phyloP scores from a whole-genome alignment of 2,888 invertebrate species.

The Mesopsocus fuscifrons region DNA sequence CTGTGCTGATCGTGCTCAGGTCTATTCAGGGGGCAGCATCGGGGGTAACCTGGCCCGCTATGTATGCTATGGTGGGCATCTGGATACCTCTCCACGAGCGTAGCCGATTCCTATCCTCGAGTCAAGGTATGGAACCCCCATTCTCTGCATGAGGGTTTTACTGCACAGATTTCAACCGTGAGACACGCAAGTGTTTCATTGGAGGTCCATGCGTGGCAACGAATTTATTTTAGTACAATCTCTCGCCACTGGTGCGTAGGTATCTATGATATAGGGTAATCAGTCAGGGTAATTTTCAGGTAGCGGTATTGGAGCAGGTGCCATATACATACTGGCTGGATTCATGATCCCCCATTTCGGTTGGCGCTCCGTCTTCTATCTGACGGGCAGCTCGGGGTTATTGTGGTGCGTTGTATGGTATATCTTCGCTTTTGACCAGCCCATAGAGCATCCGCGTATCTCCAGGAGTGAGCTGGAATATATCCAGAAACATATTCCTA shows the following conservation, averaged over 20 bases:
- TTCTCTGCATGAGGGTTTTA: too few species aligned
- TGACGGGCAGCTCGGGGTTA: conserved; percentile 42
- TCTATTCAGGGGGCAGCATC: conserved; percentile 50
- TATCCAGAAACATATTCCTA: too few species aligned
- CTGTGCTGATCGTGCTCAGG: conserved; percentile 36
- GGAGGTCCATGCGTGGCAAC: too few species aligned
- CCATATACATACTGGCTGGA: conserved; percentile 49
- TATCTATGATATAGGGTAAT: too few species aligned
- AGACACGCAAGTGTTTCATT: too few species aligned
- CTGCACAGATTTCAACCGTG: too few species aligned
- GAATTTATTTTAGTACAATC: too few species aligned
- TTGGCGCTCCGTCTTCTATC: conserved; percentile 49
- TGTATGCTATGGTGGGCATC: conserved; percentile 51
- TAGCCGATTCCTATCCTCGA: conserved; percentile 54
- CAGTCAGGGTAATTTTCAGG: conserved; percentile 28
- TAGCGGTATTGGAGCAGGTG: conserved; percentile 51
- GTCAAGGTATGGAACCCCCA: conserved; percentile 43
- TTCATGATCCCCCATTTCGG: conserved; percentile 46
- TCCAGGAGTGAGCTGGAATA: too few species aligned
- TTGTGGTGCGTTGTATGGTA: conserved; percentile 50
- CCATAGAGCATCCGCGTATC: conserved; percentile 46
- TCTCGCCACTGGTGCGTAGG: too few species aligned
- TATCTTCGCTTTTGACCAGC: conserved; percentile 44
- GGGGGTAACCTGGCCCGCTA: conserved; percentile 54
- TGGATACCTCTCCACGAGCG: conserved; percentile 54